These are phyloP conservation scores for Aphelenchoides besseyi DNA, from an alignment of 1,140 invertebrate genomes.

Conservation along the genomic window DNA sequence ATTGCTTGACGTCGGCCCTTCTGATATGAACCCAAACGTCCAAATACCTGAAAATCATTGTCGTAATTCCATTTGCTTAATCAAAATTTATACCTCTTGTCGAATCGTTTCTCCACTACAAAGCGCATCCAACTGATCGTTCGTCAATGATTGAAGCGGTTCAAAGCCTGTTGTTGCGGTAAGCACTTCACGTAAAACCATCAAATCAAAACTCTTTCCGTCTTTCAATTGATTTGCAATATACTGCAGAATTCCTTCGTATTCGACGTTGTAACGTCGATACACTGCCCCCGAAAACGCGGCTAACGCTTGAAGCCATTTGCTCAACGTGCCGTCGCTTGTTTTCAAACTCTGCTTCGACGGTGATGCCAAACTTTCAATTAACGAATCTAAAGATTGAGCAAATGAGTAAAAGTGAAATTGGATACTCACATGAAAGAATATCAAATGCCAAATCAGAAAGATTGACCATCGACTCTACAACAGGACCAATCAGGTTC, in stretches of 20 bases:
- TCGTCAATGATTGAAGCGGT: conserved; percentile 82
- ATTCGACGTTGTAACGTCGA: conserved; percentile 93
- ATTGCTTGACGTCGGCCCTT: conserved; percentile 92
- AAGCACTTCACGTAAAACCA: conserved; percentile 94
- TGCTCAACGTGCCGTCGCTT: conserved; percentile 85
- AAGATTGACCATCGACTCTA: conserved; percentile 94
- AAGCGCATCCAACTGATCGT: conserved; percentile 91
- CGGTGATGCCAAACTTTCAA: conserved; percentile 78
- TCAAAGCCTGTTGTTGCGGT: conserved; percentile 99
- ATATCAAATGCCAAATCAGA: conserved; percentile 93
- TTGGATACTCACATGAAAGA: conserved; percentile 72
- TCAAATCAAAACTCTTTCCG: conserved; percentile 74
- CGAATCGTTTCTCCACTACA: conserved; percentile 88
- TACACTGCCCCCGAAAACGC: conserved; percentile 90
- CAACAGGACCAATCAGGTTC: conserved; percentile 89
- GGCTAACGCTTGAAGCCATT: conserved; percentile 88
- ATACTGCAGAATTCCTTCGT: conserved; percentile 89
- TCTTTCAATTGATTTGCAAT: conserved; percentile 93
- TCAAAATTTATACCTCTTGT: conserved; percentile 73
- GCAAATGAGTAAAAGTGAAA: conserved; percentile 5
- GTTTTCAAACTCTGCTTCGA: conserved; percentile 76
- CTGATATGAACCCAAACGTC: conserved; percentile 62
- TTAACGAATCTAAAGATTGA: conserved; percentile 73
- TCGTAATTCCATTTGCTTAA: not conserved
- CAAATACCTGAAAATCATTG: conserved; percentile 1